Evolutionary conservation across 2,888 invertebrate genomes (phyloP), one percentile per base, ranked within the genome.

Genomic region (Junonia oenone): DNA sequence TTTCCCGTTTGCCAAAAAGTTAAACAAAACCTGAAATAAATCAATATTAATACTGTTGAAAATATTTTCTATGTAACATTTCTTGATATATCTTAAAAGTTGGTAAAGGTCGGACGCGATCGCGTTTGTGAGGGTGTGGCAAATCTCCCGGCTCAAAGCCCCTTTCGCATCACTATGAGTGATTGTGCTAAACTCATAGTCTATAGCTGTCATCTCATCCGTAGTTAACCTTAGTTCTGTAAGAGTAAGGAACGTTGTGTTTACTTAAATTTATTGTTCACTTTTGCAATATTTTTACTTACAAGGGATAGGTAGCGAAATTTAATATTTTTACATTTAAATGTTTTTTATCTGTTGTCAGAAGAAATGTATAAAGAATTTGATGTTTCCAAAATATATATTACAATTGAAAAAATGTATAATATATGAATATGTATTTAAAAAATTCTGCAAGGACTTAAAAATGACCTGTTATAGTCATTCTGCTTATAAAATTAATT

Each of bases 131-230:
- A 54, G 40, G 31, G 15, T 49, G 51, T 45, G 57, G 50, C 53
- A 56, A 56, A 62, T 45, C 60, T 62, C 56, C 55, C 60, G 62
- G 75, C 75, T 72, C 68, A 68, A 63, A 69, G 68, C 77, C 79
- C 82, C 71, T 66, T 76, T 81, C 75, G 77, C 77, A 69, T 85
- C 78, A 86, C 90, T 89, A 88, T 88, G 90, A 87, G 90, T 84
- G 81, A 90, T 84, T 90, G 90, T 90, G 90, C 90, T 90, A 83
- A 89, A 85, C 90, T 89, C 90, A 89, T 88, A 86, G 90, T 86
- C 67, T 66, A 68, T 88, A 89, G 85, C 69, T 82, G 78, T 81
- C 62, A 33, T 59, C 57, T 74, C 85, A 84, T 84, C 66, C 58
- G 68, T 86, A 83, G 81, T 65, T 68, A 80, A 81, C 70, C 66